Conservation (phyloP, 2,888 invertebrate genomes). For the Tipula confusa region DNA sequence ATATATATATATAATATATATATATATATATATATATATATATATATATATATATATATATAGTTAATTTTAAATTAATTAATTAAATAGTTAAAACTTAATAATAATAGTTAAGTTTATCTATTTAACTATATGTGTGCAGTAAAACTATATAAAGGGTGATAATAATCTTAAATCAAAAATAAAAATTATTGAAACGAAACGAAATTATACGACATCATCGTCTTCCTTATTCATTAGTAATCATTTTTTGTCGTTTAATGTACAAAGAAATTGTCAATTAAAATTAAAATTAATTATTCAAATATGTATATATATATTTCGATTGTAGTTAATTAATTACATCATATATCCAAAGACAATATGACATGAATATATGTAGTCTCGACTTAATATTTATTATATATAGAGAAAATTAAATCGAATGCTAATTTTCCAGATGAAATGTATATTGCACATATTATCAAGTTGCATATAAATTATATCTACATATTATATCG, state of each 20-base stretch:
- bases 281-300: conserved; percentile 25
- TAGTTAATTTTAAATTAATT: neutral
- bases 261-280: neutral
- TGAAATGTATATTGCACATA: neutral
- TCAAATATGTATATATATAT: neutral
- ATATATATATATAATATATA: neutral
- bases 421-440: neutral
- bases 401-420: neutral
- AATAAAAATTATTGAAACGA: neutral
- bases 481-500: neutral
- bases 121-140: neutral
- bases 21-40: neutral
- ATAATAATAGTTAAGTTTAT: neutral
- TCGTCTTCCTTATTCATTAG: neutral
- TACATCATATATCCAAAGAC: neutral
- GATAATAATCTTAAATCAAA: neutral
- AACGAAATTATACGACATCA: neutral
- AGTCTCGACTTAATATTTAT: neutral
- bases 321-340: neutral
- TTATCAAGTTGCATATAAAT: neutral
- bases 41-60: no score
- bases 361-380: neutral
- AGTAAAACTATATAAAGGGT: neutral
- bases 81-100: neutral
- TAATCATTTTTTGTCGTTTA: neutral